These are phyloP conservation scores for Pedionomus torquatus DNA, from an alignment of 2,113 vertebrate species.

Conservation along the genomic window DNA sequence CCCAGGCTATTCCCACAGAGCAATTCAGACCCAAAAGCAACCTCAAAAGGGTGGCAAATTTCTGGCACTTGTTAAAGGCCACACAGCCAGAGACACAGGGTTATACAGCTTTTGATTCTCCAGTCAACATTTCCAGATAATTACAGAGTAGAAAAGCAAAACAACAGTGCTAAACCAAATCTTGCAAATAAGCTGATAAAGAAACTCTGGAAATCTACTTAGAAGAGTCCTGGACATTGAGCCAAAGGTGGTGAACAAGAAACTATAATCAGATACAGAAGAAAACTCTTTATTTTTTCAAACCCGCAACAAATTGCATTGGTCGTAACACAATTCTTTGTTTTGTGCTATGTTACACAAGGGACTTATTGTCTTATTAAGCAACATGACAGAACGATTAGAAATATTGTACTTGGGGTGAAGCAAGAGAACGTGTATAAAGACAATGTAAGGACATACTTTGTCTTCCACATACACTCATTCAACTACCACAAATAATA, in stretches of 20 bases:
- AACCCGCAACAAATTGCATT: slow-evolving; percentile 28
- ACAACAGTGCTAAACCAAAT: background rate
- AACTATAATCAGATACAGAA: slow-evolving; percentile 39
- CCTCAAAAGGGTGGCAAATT: background rate
- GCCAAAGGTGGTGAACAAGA: background rate
- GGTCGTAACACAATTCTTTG: slow-evolving; percentile 30
- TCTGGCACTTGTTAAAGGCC: background rate
- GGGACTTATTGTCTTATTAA: slow-evolving; percentile 56
- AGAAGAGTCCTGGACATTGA: background rate
- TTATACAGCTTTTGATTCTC: background rate
- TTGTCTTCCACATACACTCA: background rate
- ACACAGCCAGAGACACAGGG: background rate
- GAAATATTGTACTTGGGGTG: slow-evolving; percentile 34
- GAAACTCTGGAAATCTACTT: slow-evolving; percentile 1
- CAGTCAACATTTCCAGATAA: background rate
- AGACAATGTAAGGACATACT: background rate
- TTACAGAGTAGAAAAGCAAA: background rate
- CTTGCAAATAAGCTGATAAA: background rate
- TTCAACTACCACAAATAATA: background rate
- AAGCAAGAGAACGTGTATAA: background rate
- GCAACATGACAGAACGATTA: slow-evolving; percentile 32
- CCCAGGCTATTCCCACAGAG: background rate
- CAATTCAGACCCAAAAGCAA: background rate
- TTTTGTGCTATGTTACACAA: slow-evolving; percentile 47
- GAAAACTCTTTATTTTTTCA: slow-evolving; percentile 15